These are phyloP conservation scores for Cirrhinus molitorella DNA, from an alignment of 2,797 vertebrate genomes.

Conservation along the genomic window DNA sequence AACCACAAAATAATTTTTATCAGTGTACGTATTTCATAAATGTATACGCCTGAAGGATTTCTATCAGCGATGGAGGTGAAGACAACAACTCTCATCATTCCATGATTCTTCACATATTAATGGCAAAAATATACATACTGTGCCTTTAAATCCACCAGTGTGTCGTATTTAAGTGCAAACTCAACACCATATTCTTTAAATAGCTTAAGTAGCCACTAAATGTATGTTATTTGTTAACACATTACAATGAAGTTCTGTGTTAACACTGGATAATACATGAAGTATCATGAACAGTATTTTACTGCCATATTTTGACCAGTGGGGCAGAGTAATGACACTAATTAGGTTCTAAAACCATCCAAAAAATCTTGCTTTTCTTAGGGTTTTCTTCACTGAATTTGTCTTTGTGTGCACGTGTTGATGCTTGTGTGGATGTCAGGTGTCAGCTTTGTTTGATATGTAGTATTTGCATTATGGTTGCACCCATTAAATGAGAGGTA, in stretches of 20 bases:
- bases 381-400: not conserved
- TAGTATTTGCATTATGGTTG: conserved; percentile 34
- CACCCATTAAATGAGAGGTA: conserved; percentile 58
- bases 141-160: no score
- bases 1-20: no score
- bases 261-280: not conserved
- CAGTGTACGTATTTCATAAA: no score
- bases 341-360: not conserved
- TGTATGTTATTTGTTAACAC: not conserved
- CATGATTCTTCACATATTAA: no score
- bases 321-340: not conserved
- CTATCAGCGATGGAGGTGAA: no score
- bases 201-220: no score
- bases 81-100: no score
- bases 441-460: conserved; percentile 40
- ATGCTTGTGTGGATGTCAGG: conserved; percentile 11
- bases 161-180: no score
- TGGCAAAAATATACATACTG: no score
- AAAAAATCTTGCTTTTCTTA: not conserved
- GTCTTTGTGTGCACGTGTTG: not conserved
- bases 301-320: not conserved
- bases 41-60: no score
- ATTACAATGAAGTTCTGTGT: not conserved
- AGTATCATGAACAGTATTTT: not conserved
- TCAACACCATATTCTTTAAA: no score